Conservation (phyloP, 1,140 invertebrate genomes). For the Drosophila murphyi region DNA sequence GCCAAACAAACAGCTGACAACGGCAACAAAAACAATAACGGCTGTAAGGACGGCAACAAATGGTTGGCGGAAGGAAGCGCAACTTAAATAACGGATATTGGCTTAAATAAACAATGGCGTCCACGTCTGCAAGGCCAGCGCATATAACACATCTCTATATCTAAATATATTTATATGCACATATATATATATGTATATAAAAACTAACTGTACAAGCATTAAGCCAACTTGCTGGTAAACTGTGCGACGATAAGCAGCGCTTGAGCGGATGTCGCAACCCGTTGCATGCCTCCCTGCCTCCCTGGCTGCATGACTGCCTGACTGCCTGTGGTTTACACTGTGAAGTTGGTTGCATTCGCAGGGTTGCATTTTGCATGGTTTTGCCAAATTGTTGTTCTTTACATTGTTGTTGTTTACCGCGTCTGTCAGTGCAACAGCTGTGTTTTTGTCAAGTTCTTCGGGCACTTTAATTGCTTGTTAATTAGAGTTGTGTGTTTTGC, state of each 20-base stretch:
- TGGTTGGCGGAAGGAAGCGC: constrained; percentile 74
- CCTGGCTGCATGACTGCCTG: neutral
- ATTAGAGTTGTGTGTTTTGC: constrained; percentile 66
- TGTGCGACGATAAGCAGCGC: constrained; percentile 51
- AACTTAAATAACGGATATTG: constrained; percentile 83
- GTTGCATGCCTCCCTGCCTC: neutral
- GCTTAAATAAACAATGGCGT: constrained; percentile 80
- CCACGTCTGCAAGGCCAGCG: constrained; percentile 34
- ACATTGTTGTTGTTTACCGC: constrained; percentile 28
- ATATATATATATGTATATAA: constrained; percentile 1
- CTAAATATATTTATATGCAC: neutral
- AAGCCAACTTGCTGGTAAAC: constrained; percentile 38
- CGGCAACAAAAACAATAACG: constrained; percentile 20
- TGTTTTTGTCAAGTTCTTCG: constrained; percentile 55
- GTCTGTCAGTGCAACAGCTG: constrained; percentile 51
- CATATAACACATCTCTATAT: constrained; percentile 23
- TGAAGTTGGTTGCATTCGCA: constrained; percentile 42
- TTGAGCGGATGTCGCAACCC: constrained; percentile 41
- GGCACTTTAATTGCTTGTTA: constrained; percentile 68
- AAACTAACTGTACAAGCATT: constrained; percentile 37
- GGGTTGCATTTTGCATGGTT: constrained; percentile 36
- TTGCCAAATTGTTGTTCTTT: constrained; percentile 38
- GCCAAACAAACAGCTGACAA: constrained; percentile 76
- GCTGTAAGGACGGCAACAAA: constrained; percentile 48
- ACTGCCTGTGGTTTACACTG: constrained; percentile 44